Evolutionary conservation across 2,888 invertebrate genomes (phyloP).

Genomic region (Melangyna quadrimaculata): DNA sequence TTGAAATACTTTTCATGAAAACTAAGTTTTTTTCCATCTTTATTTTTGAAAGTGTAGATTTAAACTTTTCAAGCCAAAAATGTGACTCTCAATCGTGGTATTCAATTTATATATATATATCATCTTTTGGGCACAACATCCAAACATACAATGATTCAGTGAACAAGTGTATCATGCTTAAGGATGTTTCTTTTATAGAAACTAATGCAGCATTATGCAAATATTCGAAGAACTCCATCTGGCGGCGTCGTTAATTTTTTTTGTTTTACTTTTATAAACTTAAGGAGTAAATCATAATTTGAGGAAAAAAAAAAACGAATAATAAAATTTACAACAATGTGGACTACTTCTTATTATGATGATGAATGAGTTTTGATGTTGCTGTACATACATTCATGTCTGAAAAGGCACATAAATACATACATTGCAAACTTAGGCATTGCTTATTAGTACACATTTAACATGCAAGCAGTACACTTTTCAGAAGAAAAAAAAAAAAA

Average conservation of each 20-base stretch:
- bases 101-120: neutral
- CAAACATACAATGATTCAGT: neutral
- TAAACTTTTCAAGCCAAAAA: neutral
- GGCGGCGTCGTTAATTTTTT: neutral
- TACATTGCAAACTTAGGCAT: neutral
- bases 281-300: slow-evolving; percentile 6
- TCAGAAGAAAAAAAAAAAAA: neutral
- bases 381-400: neutral
- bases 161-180: neutral
- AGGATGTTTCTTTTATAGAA: neutral
- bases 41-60: neutral
- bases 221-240: slow-evolving; percentile 16
- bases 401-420: neutral
- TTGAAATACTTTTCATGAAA: neutral
- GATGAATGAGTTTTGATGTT: neutral
- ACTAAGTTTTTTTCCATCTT: neutral
- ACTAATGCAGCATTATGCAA: neutral
- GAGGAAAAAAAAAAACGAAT: neutral
- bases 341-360: neutral
- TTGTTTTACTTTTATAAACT: neutral
- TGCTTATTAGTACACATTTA: slow-evolving; percentile 3
- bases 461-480: neutral
- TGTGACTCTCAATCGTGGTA: neutral
- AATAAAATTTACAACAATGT: neutral
- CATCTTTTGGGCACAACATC: neutral